Conservation (phyloP, 53 echinoderm and acorn worm species). For the Henricia sp. region DNA sequence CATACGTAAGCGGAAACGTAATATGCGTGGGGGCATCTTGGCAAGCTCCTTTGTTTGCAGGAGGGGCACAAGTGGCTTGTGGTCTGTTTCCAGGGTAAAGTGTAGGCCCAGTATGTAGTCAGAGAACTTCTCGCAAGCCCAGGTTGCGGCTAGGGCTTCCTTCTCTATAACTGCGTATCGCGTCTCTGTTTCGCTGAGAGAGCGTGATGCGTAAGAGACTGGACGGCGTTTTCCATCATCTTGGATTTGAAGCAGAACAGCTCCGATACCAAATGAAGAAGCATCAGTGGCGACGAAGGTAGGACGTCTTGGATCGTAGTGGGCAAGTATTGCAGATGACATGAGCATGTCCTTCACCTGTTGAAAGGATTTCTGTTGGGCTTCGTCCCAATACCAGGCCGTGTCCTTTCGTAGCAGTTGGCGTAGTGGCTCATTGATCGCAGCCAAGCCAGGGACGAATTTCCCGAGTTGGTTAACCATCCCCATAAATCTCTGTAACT, state of each 20-base stretch:
- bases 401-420: not conserved
- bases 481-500: not conserved
- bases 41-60: slow-evolving; percentile 57
- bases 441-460: not conserved
- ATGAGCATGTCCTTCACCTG: no score
- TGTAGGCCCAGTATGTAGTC: slow-evolving; percentile 60
- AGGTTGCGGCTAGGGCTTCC: slow-evolving; percentile 68
- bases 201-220: slow-evolving; percentile 60
- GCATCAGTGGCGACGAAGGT: no score
- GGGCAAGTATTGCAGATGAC: no score
- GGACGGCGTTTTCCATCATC: slow-evolving; percentile 64
- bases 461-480: not conserved
- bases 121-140: no score
- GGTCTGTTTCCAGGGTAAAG: slow-evolving; percentile 69
- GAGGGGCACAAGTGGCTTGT: slow-evolving; percentile 74
- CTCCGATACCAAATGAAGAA: slow-evolving; percentile 64
- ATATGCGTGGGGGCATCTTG: slow-evolving; percentile 67
- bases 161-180: slow-evolving; percentile 71
- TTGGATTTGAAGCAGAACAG: slow-evolving; percentile 58
- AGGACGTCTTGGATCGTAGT: no score
- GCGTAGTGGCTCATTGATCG: not conserved
- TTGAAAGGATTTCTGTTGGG: no score
- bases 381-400: not conserved
- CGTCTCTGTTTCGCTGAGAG: slow-evolving; percentile 53
- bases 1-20: slow-evolving; percentile 52